Conservation (phyloP, 2,888 invertebrate genomes). For the Syrphus vitripennis region DNA sequence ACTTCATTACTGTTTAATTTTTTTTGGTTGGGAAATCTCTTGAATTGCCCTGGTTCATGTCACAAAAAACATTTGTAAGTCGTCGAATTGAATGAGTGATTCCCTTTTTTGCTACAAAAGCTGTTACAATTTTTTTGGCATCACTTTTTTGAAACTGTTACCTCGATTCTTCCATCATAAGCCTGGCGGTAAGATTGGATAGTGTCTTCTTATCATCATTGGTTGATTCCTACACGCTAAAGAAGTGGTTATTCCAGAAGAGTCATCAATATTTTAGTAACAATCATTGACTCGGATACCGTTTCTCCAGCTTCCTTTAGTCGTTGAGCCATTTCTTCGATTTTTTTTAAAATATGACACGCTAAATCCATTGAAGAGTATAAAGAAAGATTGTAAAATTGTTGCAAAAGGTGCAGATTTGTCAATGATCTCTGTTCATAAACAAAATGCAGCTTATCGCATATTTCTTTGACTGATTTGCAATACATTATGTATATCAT, state of each 20-base stretch:
- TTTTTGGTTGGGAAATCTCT: background rate
- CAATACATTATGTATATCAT: background rate
- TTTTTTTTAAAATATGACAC: background rate
- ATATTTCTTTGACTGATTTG: background rate
- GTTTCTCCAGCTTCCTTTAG: too few relatives aligned
- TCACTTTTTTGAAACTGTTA: too few relatives aligned
- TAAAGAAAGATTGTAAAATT: background rate
- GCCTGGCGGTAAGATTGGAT: background rate
- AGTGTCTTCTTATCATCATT: background rate
- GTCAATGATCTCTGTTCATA: background rate
- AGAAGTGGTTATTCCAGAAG: background rate
- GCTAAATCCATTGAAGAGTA: too few relatives aligned
- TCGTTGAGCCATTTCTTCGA: too few relatives aligned
- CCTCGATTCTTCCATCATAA: background rate
- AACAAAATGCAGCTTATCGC: background rate
- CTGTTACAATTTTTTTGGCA: background rate
- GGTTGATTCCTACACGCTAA: background rate
- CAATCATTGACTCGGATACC: background rate
- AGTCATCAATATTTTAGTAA: background rate
- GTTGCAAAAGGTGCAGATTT: too few relatives aligned
- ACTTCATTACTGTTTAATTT: background rate
- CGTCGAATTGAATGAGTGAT: background rate
- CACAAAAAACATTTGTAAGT: background rate
- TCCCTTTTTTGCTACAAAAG: background rate
- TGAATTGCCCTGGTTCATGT: background rate